Evolutionary conservation across 2,888 invertebrate species (phyloP), one percentile per base, ranked within the genome.

Genomic region (Deroplatys truncata): DNA sequence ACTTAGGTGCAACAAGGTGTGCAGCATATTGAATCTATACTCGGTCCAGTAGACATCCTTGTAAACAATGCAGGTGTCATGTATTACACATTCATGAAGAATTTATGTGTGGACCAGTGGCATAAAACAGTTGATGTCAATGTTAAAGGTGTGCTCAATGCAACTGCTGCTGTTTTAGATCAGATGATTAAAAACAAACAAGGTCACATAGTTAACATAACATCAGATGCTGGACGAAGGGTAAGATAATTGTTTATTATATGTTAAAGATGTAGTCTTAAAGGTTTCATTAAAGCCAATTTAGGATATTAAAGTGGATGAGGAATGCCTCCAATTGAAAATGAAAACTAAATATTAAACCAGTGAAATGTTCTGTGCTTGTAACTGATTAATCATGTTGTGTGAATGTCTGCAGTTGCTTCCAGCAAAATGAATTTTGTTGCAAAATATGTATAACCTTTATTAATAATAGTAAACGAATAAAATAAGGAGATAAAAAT

Each of bases 11-110:
- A 84, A 88, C 88, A 90, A 28, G 90, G 88, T 4, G 90, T 92
- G 29, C 82, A 86, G 86, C 89, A 91, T 49, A 84, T 91, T 15
- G 91, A 91, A 90, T 84, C 89, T n/a, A 89, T 88, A 7, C 85
- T 91, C 20, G 93, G 93, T 9, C 91, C 91, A 20, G 92, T 95
- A 2, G 94, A 95, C 91, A 92, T 95, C 72, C 92, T 95, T 15
- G 92, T 95, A 28, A 94, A 94, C 91, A 95, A 94, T 92, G 94
- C 94, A 72, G 95, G 95, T 8, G 92, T 94, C 82, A 94, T 94
- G 92, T 94, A 93, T 91, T 92, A 92, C 90, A 92, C 91, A 93
- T 94, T 84, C 91, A 92, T 90, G 92, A 93, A 90, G 86, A 92
- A 82, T 92, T 93, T 90, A 93, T 94, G 82, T 93, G 94, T 92